A percentile compares a stretch with the other conserved stretches of the same genome.
Conservation (phyloP, 2,888 invertebrate genomes). For the Augochlorella aurata region DNA sequence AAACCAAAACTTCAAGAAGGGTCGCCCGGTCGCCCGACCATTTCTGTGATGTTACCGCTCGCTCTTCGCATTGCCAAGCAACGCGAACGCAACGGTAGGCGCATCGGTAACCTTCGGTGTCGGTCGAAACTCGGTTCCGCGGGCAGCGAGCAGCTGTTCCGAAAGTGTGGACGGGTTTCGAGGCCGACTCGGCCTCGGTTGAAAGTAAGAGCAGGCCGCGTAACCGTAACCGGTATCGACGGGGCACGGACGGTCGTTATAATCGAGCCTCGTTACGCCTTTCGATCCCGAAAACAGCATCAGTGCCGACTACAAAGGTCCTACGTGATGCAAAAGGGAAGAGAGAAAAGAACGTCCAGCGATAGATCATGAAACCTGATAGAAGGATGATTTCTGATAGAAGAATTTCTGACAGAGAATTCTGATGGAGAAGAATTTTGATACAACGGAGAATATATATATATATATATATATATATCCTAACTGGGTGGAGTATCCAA, state of each 20-base stretch:
- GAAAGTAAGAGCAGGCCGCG: constrained; percentile 54
- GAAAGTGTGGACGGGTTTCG: constrained; percentile 49
- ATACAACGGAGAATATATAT: no score
- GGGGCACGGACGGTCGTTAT: constrained; percentile 9
- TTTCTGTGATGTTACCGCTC: not conserved
- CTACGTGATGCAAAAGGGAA: not conserved
- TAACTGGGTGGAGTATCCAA: not conserved
- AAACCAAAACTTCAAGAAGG: not conserved
- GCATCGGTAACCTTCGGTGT: constrained; percentile 31
- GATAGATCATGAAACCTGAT: no score
- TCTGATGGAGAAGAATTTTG: no score
- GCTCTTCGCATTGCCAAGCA: constrained; percentile 6
- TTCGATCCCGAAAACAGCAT: not conserved
- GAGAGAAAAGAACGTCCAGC: not conserved
- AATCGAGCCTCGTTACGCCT: constrained; percentile 23
- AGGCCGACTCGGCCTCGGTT: constrained; percentile 51
- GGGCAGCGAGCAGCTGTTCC: constrained; percentile 51
- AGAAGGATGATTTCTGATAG: no score
- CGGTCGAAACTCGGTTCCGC: constrained; percentile 15
- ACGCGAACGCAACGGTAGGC: not conserved
- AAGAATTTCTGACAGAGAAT: no score
- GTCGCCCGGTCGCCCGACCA: not conserved
- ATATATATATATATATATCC: not conserved
- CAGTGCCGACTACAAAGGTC: no score
- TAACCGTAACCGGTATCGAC: constrained; percentile 56